Evolutionary conservation across 2,113 vertebrate genomes (phyloP), one percentile per base, ranked within the genome.

Genomic region (Strigops habroptila): DNA sequence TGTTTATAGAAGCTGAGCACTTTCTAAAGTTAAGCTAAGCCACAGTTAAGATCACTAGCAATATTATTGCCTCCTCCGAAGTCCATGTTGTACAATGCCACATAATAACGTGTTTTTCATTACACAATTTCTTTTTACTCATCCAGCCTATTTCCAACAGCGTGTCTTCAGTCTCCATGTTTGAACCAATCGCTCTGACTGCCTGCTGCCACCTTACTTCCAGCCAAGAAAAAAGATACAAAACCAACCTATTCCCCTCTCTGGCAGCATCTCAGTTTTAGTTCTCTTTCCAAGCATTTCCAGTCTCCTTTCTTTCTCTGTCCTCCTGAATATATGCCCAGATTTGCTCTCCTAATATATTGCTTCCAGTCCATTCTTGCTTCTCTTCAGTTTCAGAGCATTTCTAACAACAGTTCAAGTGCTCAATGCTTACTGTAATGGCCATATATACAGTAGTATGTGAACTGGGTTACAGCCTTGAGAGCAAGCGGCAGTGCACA

Each of bases 91-190:
- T 65, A 19, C 31, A 53, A 37, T 57, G 18, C 24, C 83, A 4
- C 11, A 17, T 15, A 80, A n/a, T 46, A 28, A 28, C 0, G 0
- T 25, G 5, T 31, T 27, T 19, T 51, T 91, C 18, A 27, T 17
- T 39, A 10, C 4, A 41, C 17, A 49, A 1, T 33, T 74, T 53
- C 31, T 75, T 15, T 81, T 90, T 79, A 35, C 7, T 27, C 23
- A 59, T 53, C 17, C 52, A 60, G 16, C 4, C 22, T 73, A 2
- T 59, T 87, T 79, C 65, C 48, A 80, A 37, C 39, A 51, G 12
- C 0, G 0, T 3, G 37, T 16, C 5, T 70, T 63, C 63, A 22
- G 22, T 17, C 18, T 44, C 70, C 33, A 1, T 16, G 4, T n/a
- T 22, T 69, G 59, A 82, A 73, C 17, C 31, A 46, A 51, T 24